These are phyloP conservation scores for Spisula subtruncata DNA, from an alignment of 2,888 invertebrate genomes.

Conservation along the genomic window DNA sequence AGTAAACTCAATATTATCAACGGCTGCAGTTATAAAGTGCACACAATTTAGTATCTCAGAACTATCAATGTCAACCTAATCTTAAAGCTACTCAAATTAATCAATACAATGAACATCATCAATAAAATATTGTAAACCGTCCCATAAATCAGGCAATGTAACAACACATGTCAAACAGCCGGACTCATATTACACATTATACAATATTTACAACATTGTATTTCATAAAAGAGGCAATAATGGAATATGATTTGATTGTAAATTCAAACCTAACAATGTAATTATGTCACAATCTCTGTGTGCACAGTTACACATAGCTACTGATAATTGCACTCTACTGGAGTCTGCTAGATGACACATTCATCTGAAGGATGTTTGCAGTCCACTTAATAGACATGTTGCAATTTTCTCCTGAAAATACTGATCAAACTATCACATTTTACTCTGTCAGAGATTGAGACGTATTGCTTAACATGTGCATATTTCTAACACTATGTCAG, in stretches of 20 bases:
- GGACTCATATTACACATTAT: neutral
- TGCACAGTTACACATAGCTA: neutral
- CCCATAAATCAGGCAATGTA: neutral
- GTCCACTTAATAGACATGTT: neutral
- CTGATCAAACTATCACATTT: neutral
- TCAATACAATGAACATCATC: constrained; percentile 3
- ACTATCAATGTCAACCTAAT: neutral
- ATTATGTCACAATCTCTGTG: neutral
- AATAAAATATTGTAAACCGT: neutral
- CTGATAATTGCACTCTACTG: neutral
- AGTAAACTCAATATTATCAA: no score
- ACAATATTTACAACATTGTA: neutral
- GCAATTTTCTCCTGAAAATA: neutral
- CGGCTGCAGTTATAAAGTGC: neutral
- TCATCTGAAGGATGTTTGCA: neutral
- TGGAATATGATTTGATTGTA: neutral
- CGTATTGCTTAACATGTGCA: no score
- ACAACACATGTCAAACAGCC: neutral
- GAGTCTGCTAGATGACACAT: neutral
- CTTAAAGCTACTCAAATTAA: neutral
- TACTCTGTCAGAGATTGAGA: no score
- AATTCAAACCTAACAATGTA: neutral
- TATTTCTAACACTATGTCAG: no score
- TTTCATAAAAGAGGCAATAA: constrained; percentile 3
- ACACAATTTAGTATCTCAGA: neutral